Conservation (phyloP, 1,140 invertebrate genomes). For the Drosophila sp. region DNA sequence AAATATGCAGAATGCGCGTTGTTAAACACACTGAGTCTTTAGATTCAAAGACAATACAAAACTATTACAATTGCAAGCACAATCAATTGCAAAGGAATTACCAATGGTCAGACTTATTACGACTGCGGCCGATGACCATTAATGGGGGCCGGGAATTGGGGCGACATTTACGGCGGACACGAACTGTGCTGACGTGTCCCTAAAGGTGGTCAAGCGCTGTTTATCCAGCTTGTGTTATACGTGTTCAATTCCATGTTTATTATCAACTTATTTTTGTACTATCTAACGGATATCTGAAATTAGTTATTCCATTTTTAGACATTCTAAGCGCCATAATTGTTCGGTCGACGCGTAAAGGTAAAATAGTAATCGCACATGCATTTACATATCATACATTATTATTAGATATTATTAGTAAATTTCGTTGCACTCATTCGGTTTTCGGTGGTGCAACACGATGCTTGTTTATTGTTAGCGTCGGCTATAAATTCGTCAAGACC, state of each 20-base stretch:
- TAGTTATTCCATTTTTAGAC: conserved; percentile 26
- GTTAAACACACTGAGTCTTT: neutral
- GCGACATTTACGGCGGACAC: conserved; percentile 4
- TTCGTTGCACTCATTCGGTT: conserved; percentile 45
- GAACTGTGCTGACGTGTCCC: conserved; percentile 48
- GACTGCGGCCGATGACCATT: conserved; percentile 5
- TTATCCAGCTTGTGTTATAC: conserved; percentile 11
- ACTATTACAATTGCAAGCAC: conserved; percentile 15
- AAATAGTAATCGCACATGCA: conserved; percentile 6
- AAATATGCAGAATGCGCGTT: neutral
- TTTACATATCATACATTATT: neutral
- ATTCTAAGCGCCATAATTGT: conserved; percentile 30
- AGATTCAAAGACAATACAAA: neutral
- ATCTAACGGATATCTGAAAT: conserved; percentile 37
- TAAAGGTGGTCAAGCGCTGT: conserved; percentile 11
- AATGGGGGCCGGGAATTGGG: conserved; percentile 5
- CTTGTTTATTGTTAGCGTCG: conserved; percentile 13
- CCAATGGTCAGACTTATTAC: neutral
- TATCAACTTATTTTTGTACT: conserved; percentile 8
- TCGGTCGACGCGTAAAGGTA: neutral
- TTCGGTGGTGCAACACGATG: conserved; percentile 35
- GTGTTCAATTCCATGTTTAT: conserved; percentile 17
- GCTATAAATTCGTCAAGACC: conserved; percentile 38
- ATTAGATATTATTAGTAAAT: conserved; percentile 18
- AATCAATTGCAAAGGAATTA: conserved; percentile 14